Base-by-base conservation (phyloP, 2,888 invertebrate genomes). In the Eremobia ochroleuca region DNA sequence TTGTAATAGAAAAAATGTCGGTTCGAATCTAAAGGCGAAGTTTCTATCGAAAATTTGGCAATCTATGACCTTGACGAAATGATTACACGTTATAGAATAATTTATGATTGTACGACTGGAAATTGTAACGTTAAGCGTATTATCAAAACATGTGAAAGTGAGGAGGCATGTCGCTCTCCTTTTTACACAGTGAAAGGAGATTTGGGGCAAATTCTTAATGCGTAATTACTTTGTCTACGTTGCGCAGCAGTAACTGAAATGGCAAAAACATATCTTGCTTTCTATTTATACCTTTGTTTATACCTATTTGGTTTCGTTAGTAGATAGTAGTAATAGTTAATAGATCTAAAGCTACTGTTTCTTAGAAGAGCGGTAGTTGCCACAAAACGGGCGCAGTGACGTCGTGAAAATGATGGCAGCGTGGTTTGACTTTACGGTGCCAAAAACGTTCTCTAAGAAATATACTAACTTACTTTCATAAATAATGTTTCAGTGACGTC, bases 151-250 rank as follows among this genome's bases (percentile, higher is more conserved):
- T 72, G 79, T 83, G 83, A 85, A 86, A 86, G 85, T 79, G 61
- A 72, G 49, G n/a, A 61, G 77, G 68, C 65, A 77, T 67, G 61
- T 52, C 75, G 86, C 67, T 73, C 82, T 76, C 73, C 71, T 72
- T 81, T 86, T 73, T 52, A n/a, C 58, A 49, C 65, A 76, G 83
- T 79, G 84, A 84, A 84, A 84, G 84, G 79, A 86, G 79, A 85
- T 86, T 85, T 79, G 79, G 83, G 83, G 66, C 86, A 86, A 79
- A 86, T 83, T 79, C 79, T 76, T 82, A 65, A 71, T 78, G 75
- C 72, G 83, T 85, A 77, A 77, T 77, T 75, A 85, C 72, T 81
- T 72, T 82, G 74, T 77, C 65, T 52, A 85, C 52, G 65, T 37
- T 70, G 37, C 58, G 43, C n/a, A 55, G 73, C 65, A 59, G 68